Base-by-base conservation (phyloP, 2,888 invertebrate genomes). In the Cosmopolites sordidus region DNA sequence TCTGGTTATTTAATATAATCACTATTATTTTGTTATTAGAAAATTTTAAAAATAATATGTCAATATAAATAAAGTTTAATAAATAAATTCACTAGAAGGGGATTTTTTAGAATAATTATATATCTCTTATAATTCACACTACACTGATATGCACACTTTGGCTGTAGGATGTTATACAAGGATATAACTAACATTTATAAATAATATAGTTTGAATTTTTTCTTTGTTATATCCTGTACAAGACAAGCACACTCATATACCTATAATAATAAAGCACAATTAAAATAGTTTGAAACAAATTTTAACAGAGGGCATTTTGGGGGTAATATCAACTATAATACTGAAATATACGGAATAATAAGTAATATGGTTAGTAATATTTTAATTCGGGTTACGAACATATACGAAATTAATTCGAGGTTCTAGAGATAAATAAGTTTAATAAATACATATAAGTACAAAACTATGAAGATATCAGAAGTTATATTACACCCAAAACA, bases 111-210 rank as follows among this genome's bases (percentile, higher is more conserved):
- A 40, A 5, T 47, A 38, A 22, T 12, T 40, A 29, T 33, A n/a
- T 33, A 33, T 18, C 22, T 12, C 29, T 41, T 48, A 41, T 43
- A 22, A 8, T 43, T 42, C 43, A 48, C 43, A 48, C 33, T 48
- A 48, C 48, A 48, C 43, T 48, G 48, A 48, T 48, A 48, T 48
- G 48, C 48, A 48, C 43, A 43, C 48, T 37, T 43, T 48, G 48
- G 43, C 43, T 29, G 16, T 48, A 43, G 4, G 29, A 12, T 4
- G 8, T 33, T 33, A 48, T n/a, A 8, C 17, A 33, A 48, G 11
- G 17, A 30, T 48, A 16, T 41, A 5, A 48, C 42, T 33, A 12
- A 33, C 27, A 27, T 27, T 6, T 27, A 6, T 6, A 6, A 9
- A 6, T 12, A 33, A 9, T 12, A 12, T 8, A 5, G 22, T 22